Conservation (phyloP, 30 jellyfish, hydroid and myxozoan species). For the Mastigias papua region DNA sequence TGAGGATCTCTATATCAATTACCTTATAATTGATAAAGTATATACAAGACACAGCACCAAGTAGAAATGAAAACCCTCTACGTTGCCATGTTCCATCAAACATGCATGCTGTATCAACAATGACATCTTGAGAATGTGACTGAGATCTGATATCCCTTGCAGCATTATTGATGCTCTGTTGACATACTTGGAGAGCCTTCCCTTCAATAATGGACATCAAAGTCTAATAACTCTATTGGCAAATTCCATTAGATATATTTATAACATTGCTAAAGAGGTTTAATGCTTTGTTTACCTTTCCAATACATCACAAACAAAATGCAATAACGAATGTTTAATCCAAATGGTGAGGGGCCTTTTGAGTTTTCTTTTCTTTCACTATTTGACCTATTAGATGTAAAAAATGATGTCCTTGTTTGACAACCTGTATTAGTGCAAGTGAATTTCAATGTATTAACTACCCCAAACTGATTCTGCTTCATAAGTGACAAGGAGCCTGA, state of each 20-base stretch:
- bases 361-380: slow-evolving; percentile 6
- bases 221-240: not conserved
- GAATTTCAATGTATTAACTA: slow-evolving; percentile 8
- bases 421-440: not conserved
- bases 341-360: slow-evolving; percentile 25
- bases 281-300: slow-evolving; percentile 13
- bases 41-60: slow-evolving; percentile 21
- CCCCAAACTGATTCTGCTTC: slow-evolving; percentile 7
- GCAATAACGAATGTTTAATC: not conserved
- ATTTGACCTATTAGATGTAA: slow-evolving; percentile 28
- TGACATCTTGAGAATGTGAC: not conserved
- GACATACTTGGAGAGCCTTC: not conserved
- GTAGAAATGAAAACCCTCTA: slow-evolving; percentile 15
- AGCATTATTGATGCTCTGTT: slow-evolving; percentile 22
- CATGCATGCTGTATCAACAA: slow-evolving; percentile 28
- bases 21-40: not conserved
- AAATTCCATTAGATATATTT: not conserved
- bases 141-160: slow-evolving; percentile 17
- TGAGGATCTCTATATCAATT: too few relatives aligned
- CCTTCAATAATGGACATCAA: not conserved
- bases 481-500: slow-evolving; percentile 1
- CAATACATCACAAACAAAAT: slow-evolving; percentile 7
- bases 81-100: slow-evolving; percentile 46
- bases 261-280: not conserved
- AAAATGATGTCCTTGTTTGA: slow-evolving; percentile 18